Evolutionary conservation across 1,140 invertebrate species (phyloP).

Genomic region (Bombus cullumanus): DNA sequence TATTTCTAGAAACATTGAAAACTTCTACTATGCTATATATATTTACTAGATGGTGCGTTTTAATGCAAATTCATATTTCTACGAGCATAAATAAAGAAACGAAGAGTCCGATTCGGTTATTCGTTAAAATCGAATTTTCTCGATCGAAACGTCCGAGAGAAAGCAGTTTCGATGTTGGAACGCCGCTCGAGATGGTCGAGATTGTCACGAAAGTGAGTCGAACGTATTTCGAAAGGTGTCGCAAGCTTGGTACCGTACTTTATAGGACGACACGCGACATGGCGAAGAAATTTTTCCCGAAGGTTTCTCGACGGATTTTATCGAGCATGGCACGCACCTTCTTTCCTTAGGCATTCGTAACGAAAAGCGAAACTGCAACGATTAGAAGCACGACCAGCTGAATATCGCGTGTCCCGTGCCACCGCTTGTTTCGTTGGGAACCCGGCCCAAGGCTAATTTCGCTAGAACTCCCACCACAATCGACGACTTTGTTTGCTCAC

Average conservation of each 20-base stretch:
- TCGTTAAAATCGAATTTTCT: not conserved
- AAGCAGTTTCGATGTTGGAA: not conserved
- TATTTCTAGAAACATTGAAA: no score
- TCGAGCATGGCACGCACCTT: not conserved
- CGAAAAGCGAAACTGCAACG: conserved; percentile 5
- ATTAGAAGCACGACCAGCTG: not conserved
- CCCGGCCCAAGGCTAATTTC: not conserved
- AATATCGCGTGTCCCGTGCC: not conserved
- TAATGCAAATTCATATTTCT: not conserved
- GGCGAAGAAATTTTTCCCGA: not conserved
- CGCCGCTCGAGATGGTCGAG: not conserved
- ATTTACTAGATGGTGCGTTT: not conserved
- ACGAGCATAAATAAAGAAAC: not conserved
- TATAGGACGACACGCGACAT: not conserved
- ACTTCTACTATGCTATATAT: no score
- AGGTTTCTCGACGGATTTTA: not conserved
- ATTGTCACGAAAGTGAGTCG: not conserved
- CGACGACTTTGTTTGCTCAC: no score
- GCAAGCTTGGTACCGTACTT: not conserved
- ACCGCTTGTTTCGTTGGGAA: not conserved
- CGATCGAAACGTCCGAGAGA: no score
- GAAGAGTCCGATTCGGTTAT: not conserved
- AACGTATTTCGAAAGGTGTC: conserved; percentile 6
- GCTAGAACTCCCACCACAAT: no score
- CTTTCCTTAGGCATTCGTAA: not conserved